These are phyloP conservation scores for Marmota flaviventris DNA, from an alignment of 2,113 vertebrate genomes.

Conservation along the genomic window DNA sequence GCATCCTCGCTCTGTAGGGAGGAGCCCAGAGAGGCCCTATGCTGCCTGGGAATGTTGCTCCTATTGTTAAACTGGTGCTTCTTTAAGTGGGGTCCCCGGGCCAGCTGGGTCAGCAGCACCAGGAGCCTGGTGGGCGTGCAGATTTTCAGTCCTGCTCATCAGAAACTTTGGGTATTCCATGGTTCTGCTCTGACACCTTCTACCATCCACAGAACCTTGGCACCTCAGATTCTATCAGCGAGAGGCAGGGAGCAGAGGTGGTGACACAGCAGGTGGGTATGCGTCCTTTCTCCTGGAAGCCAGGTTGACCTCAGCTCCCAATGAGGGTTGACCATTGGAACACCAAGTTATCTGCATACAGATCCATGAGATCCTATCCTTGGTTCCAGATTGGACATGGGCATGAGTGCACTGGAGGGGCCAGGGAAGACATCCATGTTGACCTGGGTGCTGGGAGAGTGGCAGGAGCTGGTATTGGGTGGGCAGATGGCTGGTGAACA, in stretches of 20 bases:
- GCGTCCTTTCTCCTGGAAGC: not conserved
- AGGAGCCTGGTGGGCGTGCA: not conserved
- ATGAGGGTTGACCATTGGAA: not conserved
- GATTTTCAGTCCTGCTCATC: not conserved
- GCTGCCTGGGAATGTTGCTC: not conserved
- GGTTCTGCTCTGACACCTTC: not conserved
- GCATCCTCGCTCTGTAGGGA: no score
- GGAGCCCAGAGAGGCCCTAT: no score
- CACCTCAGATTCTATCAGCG: not conserved
- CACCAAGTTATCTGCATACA: no score
- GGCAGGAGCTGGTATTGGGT: no score
- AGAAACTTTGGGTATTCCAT: not conserved
- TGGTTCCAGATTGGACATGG: not conserved
- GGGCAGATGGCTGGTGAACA: fast-evolving
- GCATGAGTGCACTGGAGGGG: not conserved
- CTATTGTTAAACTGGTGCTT: not conserved
- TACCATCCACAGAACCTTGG: not conserved
- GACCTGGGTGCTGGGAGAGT: not conserved
- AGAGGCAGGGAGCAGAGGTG: no score
- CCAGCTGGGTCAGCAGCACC: not conserved
- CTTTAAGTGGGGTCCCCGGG: not conserved
- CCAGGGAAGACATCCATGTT: not conserved
- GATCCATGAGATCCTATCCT: not conserved
- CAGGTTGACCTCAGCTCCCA: not conserved
- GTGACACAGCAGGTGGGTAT: not conserved